phyloP scores from a whole-genome alignment of 2,113 vertebrate species.

The Sinocyclocheilus maitianheensis region DNA sequence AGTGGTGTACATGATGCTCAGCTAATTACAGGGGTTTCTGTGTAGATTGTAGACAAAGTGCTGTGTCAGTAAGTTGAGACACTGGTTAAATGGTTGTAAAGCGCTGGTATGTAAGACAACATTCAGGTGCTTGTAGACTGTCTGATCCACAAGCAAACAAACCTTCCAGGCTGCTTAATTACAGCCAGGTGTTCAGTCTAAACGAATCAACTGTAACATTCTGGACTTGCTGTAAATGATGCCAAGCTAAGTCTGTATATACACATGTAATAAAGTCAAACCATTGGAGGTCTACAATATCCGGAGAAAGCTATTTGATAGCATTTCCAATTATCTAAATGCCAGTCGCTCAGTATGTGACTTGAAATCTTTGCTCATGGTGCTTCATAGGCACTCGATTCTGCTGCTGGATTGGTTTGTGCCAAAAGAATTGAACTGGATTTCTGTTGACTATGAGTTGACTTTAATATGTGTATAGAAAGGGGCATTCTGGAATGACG shows the following conservation, averaged over 20 bases:
- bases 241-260: neutral
- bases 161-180: neutral
- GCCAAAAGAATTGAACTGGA: neutral
- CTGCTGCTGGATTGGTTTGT: no score
- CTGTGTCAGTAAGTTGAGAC: slow-evolving; percentile 34
- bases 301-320: no score
- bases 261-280: neutral
- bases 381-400: no score
- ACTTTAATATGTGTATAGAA: neutral
- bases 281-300: neutral
- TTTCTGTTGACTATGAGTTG: neutral
- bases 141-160: neutral
- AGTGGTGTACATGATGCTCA: neutral
- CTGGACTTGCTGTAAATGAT: neutral
- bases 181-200: neutral
- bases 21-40: slow-evolving; percentile 46
- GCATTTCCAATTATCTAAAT: neutral
- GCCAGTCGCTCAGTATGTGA: neutral
- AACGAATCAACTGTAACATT: neutral
- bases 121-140: slow-evolving; percentile 15
- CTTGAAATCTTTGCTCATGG: neutral
- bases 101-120: slow-evolving; percentile 18
- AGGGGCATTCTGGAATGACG: neutral
- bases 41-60: slow-evolving; percentile 24
- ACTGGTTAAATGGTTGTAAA: slow-evolving; percentile 45